Evolutionary conservation across 2,888 invertebrate species (phyloP).

Genomic region (Mimachlamys varia): DNA sequence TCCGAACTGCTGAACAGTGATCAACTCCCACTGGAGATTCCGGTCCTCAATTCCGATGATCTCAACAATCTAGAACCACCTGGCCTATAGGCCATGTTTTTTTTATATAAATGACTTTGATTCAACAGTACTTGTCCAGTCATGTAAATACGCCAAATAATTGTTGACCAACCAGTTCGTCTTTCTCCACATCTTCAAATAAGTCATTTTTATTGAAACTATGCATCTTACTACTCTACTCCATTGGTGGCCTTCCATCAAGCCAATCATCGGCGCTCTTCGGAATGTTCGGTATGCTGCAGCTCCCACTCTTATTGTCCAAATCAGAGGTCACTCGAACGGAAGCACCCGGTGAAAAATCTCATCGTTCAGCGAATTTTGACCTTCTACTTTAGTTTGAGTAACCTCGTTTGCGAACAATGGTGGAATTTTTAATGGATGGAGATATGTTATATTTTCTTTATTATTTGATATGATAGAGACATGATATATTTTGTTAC

Average conservation of each 20-base stretch:
- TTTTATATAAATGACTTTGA: background rate
- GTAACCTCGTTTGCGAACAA: background rate
- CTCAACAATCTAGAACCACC: background rate
- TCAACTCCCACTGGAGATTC: background rate
- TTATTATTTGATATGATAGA: no score
- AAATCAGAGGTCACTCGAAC: background rate
- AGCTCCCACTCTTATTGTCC: background rate
- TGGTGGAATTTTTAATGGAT: background rate
- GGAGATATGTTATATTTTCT: no score
- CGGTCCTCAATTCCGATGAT: constrained; percentile 18
- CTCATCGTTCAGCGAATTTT: background rate
- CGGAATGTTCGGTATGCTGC: background rate
- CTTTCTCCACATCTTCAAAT: background rate
- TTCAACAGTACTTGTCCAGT: background rate
- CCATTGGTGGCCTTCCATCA: background rate
- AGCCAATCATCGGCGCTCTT: background rate
- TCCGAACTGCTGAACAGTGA: background rate
- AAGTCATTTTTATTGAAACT: background rate
- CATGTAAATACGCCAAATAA: constrained; percentile 20
- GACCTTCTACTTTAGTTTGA: background rate
- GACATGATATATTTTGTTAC: background rate
- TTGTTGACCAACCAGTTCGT: background rate
- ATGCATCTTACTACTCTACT: background rate
- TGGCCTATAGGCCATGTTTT: background rate
- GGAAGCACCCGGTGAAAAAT: background rate